These are phyloP conservation scores for Andrena haemorrhoa DNA, from an alignment of 2,888 invertebrate species.

Conservation along the genomic window DNA sequence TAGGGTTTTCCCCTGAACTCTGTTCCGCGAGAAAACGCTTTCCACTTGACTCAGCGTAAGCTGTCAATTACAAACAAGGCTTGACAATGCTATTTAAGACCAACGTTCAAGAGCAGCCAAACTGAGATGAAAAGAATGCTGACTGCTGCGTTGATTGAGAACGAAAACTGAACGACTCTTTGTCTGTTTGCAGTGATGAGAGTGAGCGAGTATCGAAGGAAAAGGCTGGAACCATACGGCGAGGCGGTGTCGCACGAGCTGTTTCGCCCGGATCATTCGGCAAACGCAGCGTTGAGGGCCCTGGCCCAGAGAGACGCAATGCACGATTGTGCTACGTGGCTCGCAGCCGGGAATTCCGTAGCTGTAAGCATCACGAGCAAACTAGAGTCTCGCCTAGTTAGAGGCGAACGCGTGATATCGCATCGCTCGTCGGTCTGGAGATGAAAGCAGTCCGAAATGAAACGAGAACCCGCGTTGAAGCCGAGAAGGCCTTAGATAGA, in stretches of 20 bases:
- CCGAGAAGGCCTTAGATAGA: background rate
- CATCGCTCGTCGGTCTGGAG: background rate
- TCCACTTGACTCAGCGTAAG: background rate
- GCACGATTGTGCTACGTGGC: constrained; percentile 94
- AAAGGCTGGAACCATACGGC: constrained; percentile 91
- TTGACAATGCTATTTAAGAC: constrained; percentile 10
- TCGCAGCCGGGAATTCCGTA: constrained; percentile 91
- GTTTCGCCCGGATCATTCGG: constrained; percentile 93
- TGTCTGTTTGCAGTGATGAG: constrained; percentile 91
- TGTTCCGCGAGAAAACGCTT: background rate
- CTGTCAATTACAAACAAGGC: no score
- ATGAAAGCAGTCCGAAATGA: background rate
- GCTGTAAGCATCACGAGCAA: constrained; percentile 88
- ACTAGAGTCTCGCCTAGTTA: background rate
- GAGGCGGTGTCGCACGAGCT: constrained; percentile 91
- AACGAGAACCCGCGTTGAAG: background rate
- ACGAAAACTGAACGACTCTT: background rate
- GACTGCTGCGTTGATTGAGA: no score
- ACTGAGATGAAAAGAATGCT: background rate
- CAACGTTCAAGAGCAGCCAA: background rate
- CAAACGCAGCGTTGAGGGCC: constrained; percentile 92
- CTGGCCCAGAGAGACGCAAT: constrained; percentile 94
- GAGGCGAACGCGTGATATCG: constrained; percentile 5
- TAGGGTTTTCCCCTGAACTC: background rate
- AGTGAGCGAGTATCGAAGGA: constrained; percentile 95